Evolutionary conservation across 1,140 invertebrate species (phyloP), one percentile per base, ranked within the genome.

Genomic region (Philopotamus ludificatus): DNA sequence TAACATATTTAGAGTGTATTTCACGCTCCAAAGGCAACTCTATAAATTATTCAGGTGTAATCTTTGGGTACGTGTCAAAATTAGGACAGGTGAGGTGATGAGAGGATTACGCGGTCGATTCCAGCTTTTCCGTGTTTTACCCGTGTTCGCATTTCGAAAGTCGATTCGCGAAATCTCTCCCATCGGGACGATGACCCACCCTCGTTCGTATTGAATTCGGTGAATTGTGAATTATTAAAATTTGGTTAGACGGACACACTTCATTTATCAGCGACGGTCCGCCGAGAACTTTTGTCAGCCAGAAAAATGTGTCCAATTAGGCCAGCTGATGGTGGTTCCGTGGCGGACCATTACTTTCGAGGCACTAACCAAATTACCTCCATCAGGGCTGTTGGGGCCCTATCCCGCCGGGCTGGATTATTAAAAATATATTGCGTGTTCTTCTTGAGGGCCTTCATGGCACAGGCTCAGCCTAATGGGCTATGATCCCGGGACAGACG

Each of bases 261-360:
- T 61, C 23, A 66, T 66, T 66, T 66, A 66, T 66, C 65, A 66
- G 57, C 62, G 49, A 51, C 26, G 55, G 53, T 64, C 60, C 47
- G 34, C 26, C 20, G 50, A 26, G 55, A 67, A 70, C 61, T 66
- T 70, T 70, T 67, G 68, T 70, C 65, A 66, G 68, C 55, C 65
- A 70, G 68, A 70, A 70, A 70, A 65, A 70, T 70, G 68, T 65
- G 53, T 51, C 68, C 68, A 70, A 70, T 70, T 70, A 70, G 65
- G 65, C 59, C 64, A 57, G 65, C 65, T 70, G 68, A 70, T 70
- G 68, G 65, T 67, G 68, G 65, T 62, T 66, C 49, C 55, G 45
- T 28, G 54, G 54, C 64, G 59, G 53, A 58, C 68, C 68, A 70
- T 70, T 70, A 70, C 68, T 66, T 66, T 63, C 60, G 28, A 63